These are phyloP conservation scores for Phenganax subtilis DNA, from an alignment of 92 coral and sea anemone genomes.

Conservation along the genomic window DNA sequence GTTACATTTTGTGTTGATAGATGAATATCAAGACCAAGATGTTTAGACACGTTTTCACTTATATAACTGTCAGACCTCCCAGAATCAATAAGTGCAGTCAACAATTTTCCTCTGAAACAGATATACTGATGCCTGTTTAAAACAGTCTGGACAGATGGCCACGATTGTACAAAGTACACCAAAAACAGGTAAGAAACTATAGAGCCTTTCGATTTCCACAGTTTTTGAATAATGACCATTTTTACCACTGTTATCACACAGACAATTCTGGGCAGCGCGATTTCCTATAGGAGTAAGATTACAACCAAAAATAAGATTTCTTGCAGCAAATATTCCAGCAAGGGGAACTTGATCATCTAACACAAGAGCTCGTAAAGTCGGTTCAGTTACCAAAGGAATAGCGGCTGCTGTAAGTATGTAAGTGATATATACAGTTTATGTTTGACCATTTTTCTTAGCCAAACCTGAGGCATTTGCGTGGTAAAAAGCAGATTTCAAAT, in stretches of 20 bases:
- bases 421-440: neutral
- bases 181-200: neutral
- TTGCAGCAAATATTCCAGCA: neutral
- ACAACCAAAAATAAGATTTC: slow-evolving; percentile 11
- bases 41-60: neutral
- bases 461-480: slow-evolving; percentile 12
- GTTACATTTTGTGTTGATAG: neutral
- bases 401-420: neutral
- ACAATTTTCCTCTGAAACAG: slow-evolving; percentile 3
- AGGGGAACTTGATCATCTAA: neutral
- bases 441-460: slow-evolving; percentile 22
- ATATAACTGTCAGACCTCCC: slow-evolving; percentile 20
- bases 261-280: slow-evolving; percentile 23
- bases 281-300: slow-evolving; percentile 20
- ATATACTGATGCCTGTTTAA: slow-evolving; percentile 23
- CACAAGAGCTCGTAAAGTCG: neutral
- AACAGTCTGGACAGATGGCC: slow-evolving; percentile 28
- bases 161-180: slow-evolving; percentile 14
- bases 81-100: slow-evolving; percentile 25
- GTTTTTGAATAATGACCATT: slow-evolving; percentile 35
- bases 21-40: slow-evolving; percentile 1
- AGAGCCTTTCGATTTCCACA: slow-evolving; percentile 16
- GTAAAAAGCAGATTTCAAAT: neutral
- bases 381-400: neutral
- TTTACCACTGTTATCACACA: slow-evolving; percentile 26